Base-by-base conservation (phyloP, 2,888 invertebrate genomes). In the Autographa pulchrina region DNA sequence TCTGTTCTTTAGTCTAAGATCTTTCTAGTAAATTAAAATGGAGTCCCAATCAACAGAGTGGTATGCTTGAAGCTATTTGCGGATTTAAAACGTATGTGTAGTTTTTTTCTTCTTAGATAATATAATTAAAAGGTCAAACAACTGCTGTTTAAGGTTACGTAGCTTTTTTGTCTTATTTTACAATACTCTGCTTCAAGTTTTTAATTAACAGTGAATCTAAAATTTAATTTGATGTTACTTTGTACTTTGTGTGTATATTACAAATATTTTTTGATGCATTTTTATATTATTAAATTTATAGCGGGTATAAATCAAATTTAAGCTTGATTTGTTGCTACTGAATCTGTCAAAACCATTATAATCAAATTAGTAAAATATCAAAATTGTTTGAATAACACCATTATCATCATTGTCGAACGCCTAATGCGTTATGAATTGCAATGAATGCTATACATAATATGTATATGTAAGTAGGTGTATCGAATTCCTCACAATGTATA, bases 21-120 rank as follows among this genome's bases (percentile, higher is more conserved):
- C 52, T 64, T 61, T 74, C 58, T 18, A 16, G 9, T 74, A 62
- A 74, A 67, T 74, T 54, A 63, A 77, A 64, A 72, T 56, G 18
- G 54, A 43, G 3, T 70, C 62, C n/a, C 13, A 48, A 41, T 74
- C 64, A 61, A 65, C 60, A 13, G 8, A 43, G 56, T 68, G 14
- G 20, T 35, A 13, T 56, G 52, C 63, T 65, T 14, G 38, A 6
- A 16, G 4, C 7, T 20, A 43, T 65, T 25, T 48, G n/a, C 58
- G 0, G 11, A 13, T 66, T 58, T 56, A 2, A 41, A 52, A 66
- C 14, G 9, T 14, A 48, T 11, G 38, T 54, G 56, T 66, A 4
- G 8, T 0, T 61, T 65, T 18, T 9, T 48, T 48, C 48, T 43
- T 41, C 9, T 7, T 18, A n/a, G 52, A 38, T 62, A 38, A 25